Percentiles rank a stretch among this genome's conserved stretches.
phyloP scores from a whole-genome alignment of 2,113 vertebrate genomes.

The Circaetus cinerascens region DNA sequence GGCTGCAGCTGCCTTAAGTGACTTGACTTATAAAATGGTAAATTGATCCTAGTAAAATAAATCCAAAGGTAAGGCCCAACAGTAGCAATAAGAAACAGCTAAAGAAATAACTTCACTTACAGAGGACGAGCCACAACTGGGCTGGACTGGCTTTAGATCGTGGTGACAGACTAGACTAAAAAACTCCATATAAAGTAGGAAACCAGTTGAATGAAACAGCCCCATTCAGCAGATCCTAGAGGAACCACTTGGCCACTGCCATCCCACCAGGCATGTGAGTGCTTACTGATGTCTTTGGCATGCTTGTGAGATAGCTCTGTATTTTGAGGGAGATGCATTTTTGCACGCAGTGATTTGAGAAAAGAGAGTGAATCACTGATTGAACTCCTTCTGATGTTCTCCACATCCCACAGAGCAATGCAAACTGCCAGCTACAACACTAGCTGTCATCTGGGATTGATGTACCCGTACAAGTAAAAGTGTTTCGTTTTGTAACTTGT shows the following conservation, averaged over 20 bases:
- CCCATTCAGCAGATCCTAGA: background rate
- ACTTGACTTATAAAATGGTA: fast-evolving
- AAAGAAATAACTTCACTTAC: background rate
- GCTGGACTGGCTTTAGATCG: background rate
- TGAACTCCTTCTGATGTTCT: background rate
- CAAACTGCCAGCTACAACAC: background rate
- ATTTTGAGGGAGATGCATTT: background rate
- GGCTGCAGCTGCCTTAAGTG: background rate
- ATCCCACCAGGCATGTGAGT: background rate
- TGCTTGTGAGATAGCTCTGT: background rate
- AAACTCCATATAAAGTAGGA: background rate
- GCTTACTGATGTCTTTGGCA: background rate
- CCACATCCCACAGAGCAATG: background rate
- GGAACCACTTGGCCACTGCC: background rate
- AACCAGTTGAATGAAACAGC: background rate
- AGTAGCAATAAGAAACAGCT: background rate
- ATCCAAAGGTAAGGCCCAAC: background rate
- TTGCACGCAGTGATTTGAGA: background rate
- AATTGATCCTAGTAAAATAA: background rate
- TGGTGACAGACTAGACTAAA: background rate
- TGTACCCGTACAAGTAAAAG: background rate
- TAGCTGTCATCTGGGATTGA: background rate
- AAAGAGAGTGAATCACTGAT: background rate
- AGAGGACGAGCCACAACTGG: background rate
- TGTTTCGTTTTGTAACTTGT: background rate